phyloP scores from a whole-genome alignment of 2,113 vertebrate species.

The Aptenodytes forsteri region DNA sequence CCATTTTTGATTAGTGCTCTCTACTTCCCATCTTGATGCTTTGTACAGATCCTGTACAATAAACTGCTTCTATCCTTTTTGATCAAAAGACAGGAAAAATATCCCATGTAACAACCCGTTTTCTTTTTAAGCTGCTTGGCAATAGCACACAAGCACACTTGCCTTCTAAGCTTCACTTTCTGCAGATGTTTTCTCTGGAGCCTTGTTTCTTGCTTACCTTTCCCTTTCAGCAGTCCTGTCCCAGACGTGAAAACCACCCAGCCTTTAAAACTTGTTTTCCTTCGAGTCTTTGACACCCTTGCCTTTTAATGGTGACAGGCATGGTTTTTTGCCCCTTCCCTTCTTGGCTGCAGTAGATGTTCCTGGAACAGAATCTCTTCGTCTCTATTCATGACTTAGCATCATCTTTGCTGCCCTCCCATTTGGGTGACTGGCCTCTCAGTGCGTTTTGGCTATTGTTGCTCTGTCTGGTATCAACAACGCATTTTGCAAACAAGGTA shows the following conservation, averaged over 20 bases:
- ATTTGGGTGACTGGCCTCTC: background rate
- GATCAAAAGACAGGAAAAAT: background rate
- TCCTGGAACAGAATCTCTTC: background rate
- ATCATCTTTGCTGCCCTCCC: background rate
- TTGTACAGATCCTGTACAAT: background rate
- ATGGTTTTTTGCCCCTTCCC: background rate
- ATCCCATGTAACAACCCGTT: background rate
- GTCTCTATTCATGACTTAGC: background rate
- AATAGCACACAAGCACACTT: background rate
- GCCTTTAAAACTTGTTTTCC: background rate
- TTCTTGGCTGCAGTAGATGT: background rate
- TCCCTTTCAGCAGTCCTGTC: background rate
- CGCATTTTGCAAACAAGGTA: background rate
- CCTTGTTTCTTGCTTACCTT: background rate
- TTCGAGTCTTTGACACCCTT: background rate
- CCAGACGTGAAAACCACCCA: background rate
- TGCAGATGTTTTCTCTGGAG: constrained; percentile 33
- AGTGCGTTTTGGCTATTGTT: fast-evolving
- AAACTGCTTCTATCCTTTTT: background rate
- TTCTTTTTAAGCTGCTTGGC: background rate
- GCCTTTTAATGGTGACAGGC: background rate
- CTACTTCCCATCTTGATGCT: background rate
- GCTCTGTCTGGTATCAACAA: background rate
- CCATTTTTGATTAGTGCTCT: background rate
- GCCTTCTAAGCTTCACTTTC: background rate